Evolutionary conservation across 2,797 vertebrate species (phyloP).

Genomic region (Triplophysa bombifrons): DNA sequence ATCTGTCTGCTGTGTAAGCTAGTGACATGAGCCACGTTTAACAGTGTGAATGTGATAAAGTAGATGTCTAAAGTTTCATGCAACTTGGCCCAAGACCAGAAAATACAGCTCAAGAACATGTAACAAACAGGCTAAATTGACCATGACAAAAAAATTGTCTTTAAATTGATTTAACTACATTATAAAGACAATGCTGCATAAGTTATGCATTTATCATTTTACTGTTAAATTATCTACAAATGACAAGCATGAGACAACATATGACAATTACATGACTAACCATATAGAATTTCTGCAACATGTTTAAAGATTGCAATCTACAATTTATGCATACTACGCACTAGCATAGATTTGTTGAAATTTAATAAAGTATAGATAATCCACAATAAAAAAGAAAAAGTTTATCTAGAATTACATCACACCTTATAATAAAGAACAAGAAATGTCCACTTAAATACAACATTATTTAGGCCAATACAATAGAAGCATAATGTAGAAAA

Average conservation of each 20-base stretch:
- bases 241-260: slow-evolving; percentile 47
- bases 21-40: not conserved
- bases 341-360: slow-evolving; percentile 43
- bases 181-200: not conserved
- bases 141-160: not conserved
- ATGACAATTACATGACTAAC: slow-evolving; percentile 38
- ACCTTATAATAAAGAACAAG: slow-evolving; percentile 28
- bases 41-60: not conserved
- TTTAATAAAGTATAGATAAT: slow-evolving; percentile 29
- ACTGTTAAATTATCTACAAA: not conserved
- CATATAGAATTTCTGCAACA: not conserved
- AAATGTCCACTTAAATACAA: slow-evolving; percentile 33
- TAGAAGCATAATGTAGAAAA: not conserved
- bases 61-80: slow-evolving; percentile 29
- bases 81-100: slow-evolving; percentile 58
- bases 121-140: slow-evolving; percentile 49
- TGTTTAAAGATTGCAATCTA: not conserved
- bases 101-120: slow-evolving; percentile 49
- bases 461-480: slow-evolving; percentile 13
- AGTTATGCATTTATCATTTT: slow-evolving; percentile 3
- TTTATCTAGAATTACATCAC: slow-evolving; percentile 32
- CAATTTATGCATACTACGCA: slow-evolving; percentile 37
- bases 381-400: slow-evolving; percentile 22
- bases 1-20: too few relatives aligned
- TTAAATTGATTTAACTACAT: slow-evolving; percentile 5